A percentile compares a stretch with the other conserved stretches of the same genome.
These are phyloP conservation scores for Standfussiana lucernea DNA, from an alignment of 2,888 invertebrate genomes.

Conservation along the genomic window DNA sequence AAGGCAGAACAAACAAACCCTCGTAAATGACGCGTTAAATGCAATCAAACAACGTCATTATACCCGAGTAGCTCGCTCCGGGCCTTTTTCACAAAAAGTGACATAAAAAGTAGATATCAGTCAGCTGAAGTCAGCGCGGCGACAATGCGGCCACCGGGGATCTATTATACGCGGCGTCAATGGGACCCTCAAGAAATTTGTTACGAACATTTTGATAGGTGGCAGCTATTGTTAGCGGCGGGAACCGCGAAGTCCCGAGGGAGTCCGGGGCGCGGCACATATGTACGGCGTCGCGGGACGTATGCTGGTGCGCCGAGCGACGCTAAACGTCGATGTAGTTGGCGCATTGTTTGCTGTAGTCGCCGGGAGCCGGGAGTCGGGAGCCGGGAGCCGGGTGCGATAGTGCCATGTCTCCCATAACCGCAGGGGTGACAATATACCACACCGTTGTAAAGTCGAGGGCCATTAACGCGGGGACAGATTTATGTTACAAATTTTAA, in stretches of 20 bases:
- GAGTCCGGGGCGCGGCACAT: slow-evolving; percentile 61
- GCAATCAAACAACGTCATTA: slow-evolving; percentile 86
- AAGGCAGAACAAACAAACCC: slow-evolving; percentile 84
- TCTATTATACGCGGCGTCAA: slow-evolving; percentile 80
- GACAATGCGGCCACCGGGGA: slow-evolving; percentile 84
- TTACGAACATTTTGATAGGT: slow-evolving; percentile 85
- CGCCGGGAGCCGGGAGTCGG: slow-evolving; percentile 33
- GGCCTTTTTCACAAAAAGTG: slow-evolving; percentile 77
- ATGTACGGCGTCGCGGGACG: slow-evolving; percentile 69
- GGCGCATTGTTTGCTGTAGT: slow-evolving; percentile 77
- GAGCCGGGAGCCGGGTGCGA: slow-evolving; percentile 44
- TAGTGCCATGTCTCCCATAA: slow-evolving; percentile 63
- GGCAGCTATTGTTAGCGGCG: slow-evolving; percentile 74
- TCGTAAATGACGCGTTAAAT: slow-evolving; percentile 87
- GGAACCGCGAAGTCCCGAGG: slow-evolving; percentile 58
- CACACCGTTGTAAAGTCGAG: slow-evolving; percentile 67
- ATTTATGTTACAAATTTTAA: slow-evolving; percentile 66
- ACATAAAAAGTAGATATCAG: slow-evolving; percentile 79
- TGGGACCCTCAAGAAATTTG: slow-evolving; percentile 87
- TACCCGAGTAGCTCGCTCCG: slow-evolving; percentile 80
- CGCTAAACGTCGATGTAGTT: slow-evolving; percentile 77
- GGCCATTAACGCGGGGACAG: slow-evolving; percentile 61
- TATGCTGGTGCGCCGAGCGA: slow-evolving; percentile 76
- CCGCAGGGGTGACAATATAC: slow-evolving; percentile 69
- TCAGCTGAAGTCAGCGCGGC: slow-evolving; percentile 76